phyloP scores from a whole-genome alignment of 2,113 vertebrate species.

The Caretta caretta region DNA sequence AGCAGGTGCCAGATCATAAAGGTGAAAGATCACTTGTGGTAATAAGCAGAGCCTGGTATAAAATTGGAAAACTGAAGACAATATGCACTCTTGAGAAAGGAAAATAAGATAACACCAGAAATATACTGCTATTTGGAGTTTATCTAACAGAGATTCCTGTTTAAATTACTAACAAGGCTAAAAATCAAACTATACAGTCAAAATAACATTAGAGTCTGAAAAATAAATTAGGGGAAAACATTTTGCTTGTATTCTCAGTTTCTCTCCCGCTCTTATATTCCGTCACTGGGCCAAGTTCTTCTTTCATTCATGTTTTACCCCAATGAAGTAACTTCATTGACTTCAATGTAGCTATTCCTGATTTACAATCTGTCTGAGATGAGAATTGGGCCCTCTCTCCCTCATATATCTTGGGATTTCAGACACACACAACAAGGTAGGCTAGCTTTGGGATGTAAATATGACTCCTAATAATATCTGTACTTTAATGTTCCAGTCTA shows the following conservation, averaged over 20 bases:
- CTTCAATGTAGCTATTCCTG: background rate
- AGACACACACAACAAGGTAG: background rate
- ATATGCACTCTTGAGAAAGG: accelerated
- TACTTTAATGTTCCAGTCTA: accelerated
- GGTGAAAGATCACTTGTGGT: background rate
- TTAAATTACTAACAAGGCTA: accelerated
- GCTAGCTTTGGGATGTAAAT: background rate
- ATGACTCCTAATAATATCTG: background rate
- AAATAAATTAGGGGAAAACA: background rate
- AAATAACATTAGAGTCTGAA: background rate
- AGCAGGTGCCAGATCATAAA: slow-evolving; percentile 29
- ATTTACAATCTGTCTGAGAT: accelerated
- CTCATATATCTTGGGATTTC: background rate
- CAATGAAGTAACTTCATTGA: accelerated
- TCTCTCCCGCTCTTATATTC: background rate
- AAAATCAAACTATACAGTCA: background rate
- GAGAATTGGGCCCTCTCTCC: background rate
- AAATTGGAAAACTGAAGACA: background rate
- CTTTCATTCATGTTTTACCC: background rate
- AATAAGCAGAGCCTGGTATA: slow-evolving; percentile 33
- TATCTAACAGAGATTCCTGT: background rate
- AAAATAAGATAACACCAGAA: background rate
- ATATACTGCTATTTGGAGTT: background rate
- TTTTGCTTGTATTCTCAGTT: accelerated
- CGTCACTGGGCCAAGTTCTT: background rate